These are phyloP conservation scores for Monodelphis domestica DNA, from an alignment of 2,797 vertebrate species.

Conservation along the genomic window DNA sequence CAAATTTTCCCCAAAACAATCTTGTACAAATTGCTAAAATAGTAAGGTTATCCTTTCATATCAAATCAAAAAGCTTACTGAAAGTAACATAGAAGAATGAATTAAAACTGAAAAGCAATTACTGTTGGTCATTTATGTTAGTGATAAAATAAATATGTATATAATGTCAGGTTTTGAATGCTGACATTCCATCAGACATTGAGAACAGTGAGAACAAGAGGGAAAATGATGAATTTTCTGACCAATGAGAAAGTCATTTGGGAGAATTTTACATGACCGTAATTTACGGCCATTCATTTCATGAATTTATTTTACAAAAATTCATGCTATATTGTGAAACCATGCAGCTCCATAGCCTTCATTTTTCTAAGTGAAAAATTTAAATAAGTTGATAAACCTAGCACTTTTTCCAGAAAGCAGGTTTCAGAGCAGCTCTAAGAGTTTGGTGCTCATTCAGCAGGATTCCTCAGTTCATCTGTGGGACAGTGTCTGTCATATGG, in stretches of 20 bases:
- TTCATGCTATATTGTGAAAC: not conserved
- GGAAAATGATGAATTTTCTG: not conserved
- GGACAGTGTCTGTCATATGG: not conserved
- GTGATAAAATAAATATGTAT: conserved; percentile 3
- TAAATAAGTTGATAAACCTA: conserved; percentile 29
- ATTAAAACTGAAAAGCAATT: conserved; percentile 8
- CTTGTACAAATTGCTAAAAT: conserved; percentile 26
- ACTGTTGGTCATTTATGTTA: not conserved
- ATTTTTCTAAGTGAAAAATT: conserved; percentile 22
- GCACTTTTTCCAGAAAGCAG: conserved; percentile 17
- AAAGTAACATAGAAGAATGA: not conserved
- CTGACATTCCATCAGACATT: not conserved
- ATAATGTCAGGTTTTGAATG: conserved; percentile 3
- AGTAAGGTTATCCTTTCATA: not conserved
- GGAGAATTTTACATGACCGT: not conserved
- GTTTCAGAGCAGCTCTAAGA: not conserved
- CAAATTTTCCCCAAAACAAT: not conserved
- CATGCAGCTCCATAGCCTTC: not conserved
- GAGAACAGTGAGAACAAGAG: not conserved
- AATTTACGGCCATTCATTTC: no score
- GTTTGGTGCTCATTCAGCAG: not conserved
- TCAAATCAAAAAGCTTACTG: conserved; percentile 20
- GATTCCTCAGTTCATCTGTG: not conserved
- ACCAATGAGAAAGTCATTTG: not conserved
- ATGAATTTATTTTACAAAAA: not conserved